phyloP scores from a whole-genome alignment of 2,797 vertebrate genomes.

The Choloepus didactylus region DNA sequence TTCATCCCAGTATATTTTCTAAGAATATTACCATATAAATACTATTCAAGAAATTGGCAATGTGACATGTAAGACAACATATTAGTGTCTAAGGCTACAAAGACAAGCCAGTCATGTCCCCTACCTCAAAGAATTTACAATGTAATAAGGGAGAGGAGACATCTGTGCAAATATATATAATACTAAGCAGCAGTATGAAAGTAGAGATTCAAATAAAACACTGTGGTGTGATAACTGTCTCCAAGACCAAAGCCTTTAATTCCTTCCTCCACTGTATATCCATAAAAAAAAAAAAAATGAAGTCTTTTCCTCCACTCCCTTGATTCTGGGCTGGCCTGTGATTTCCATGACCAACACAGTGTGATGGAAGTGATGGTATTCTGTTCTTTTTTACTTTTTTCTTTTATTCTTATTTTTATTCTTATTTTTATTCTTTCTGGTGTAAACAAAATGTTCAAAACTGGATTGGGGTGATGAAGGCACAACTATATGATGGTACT shows the following conservation, averaged over 20 bases:
- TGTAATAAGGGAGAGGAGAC: neutral
- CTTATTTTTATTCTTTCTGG: too few species aligned
- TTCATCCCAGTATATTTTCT: neutral
- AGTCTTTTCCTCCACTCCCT: neutral
- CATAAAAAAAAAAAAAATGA: neutral
- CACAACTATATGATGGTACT: too few species aligned
- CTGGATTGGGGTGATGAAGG: too few species aligned
- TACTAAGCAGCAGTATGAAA: neutral
- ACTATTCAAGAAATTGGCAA: neutral
- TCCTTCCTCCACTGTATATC: too few species aligned
- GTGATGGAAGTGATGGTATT: neutral
- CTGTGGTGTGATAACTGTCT: neutral
- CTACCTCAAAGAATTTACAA: neutral
- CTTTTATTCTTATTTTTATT: too few species aligned
- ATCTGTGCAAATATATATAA: neutral
- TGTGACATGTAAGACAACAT: neutral
- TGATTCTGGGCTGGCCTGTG: neutral
- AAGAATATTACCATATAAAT: constrained; percentile 30
- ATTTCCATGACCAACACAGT: neutral
- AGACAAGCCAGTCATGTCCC: neutral
- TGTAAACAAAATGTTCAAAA: too few species aligned
- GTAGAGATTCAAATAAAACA: neutral
- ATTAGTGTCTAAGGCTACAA: neutral
- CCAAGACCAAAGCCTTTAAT: neutral
- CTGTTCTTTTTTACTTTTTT: too few species aligned